phyloP scores from a whole-genome alignment of 2,888 invertebrate genomes.

The Autographa pulchrina region DNA sequence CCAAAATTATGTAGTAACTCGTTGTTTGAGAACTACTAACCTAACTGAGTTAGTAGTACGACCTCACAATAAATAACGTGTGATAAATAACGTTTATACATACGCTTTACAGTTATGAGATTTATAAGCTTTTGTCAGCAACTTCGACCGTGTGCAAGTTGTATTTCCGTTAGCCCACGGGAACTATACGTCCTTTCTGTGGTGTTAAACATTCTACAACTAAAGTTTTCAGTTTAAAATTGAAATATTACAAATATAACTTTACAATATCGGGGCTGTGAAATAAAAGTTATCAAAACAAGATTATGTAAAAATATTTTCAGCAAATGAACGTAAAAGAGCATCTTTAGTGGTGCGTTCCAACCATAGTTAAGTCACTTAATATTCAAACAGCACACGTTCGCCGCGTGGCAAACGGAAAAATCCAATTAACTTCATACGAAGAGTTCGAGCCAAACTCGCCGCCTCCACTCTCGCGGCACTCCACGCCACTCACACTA shows the following conservation, averaged over 20 bases:
- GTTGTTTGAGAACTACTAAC: no score
- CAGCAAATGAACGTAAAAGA: conserved; percentile 35
- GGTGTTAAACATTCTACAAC: conserved; percentile 51
- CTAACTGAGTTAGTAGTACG: no score
- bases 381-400: conserved; percentile 84
- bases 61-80: neutral
- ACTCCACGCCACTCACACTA: conserved; percentile 74
- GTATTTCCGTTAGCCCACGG: conserved; percentile 31
- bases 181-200: conserved; percentile 44
- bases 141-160: conserved; percentile 39
- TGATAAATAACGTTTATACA: conserved; percentile 18
- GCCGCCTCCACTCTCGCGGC: conserved; percentile 62
- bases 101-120: conserved; percentile 29
- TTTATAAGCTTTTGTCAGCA: conserved; percentile 41
- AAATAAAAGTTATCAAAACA: neutral
- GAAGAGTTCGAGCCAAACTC: conserved; percentile 77
- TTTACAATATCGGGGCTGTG: conserved; percentile 4
- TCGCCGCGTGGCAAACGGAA: conserved; percentile 83
- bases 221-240: conserved; percentile 55
- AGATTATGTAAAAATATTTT: conserved; percentile 40
- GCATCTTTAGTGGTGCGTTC: conserved; percentile 64
- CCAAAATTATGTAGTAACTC: no score
- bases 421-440: conserved; percentile 87
- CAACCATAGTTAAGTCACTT: conserved; percentile 80
- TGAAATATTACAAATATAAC: conserved; percentile 48